Evolutionary conservation across 1,140 invertebrate genomes (phyloP).

Genomic region (Drosophila grimshawi): DNA sequence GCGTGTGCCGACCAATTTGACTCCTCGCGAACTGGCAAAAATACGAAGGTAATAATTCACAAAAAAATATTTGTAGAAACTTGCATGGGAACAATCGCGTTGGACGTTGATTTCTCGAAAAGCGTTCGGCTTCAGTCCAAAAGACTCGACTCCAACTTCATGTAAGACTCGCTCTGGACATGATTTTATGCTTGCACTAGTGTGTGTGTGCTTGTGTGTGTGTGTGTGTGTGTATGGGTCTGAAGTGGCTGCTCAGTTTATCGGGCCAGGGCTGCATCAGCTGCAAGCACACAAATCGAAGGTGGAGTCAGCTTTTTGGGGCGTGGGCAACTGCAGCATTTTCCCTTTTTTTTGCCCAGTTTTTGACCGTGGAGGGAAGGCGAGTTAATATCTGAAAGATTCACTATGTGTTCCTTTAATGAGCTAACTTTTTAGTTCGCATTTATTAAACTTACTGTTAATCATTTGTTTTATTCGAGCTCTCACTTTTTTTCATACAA

Average conservation of each 20-base stretch:
- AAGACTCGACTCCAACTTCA: constrained; percentile 22
- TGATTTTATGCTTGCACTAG: constrained; percentile 26
- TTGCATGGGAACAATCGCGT: constrained; percentile 82
- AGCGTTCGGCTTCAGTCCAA: constrained; percentile 59
- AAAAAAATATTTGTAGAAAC: constrained; percentile 84
- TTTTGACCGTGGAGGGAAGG: background rate
- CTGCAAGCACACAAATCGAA: constrained; percentile 40
- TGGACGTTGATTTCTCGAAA: constrained; percentile 82
- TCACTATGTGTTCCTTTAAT: no score
- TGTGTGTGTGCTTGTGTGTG: constrained; percentile 6
- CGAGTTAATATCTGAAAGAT: no score
- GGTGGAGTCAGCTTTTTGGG: constrained; percentile 71
- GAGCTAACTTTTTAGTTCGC: no score
- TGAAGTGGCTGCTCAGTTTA: constrained; percentile 52
- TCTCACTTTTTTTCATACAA: no score
- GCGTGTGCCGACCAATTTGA: constrained; percentile 85
- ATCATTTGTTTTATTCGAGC: no score
- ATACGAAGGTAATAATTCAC: constrained; percentile 84
- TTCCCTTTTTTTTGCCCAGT: background rate
- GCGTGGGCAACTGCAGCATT: constrained; percentile 63
- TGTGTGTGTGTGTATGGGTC: constrained; percentile 26
- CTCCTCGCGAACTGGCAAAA: constrained; percentile 84
- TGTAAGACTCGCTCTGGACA: constrained; percentile 48
- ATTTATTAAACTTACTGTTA: no score
- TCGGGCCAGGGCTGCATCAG: constrained; percentile 64